Evolutionary conservation across 2,797 vertebrate genomes (phyloP), one percentile per base, ranked within the genome.

Genomic region (Ispidina picta): DNA sequence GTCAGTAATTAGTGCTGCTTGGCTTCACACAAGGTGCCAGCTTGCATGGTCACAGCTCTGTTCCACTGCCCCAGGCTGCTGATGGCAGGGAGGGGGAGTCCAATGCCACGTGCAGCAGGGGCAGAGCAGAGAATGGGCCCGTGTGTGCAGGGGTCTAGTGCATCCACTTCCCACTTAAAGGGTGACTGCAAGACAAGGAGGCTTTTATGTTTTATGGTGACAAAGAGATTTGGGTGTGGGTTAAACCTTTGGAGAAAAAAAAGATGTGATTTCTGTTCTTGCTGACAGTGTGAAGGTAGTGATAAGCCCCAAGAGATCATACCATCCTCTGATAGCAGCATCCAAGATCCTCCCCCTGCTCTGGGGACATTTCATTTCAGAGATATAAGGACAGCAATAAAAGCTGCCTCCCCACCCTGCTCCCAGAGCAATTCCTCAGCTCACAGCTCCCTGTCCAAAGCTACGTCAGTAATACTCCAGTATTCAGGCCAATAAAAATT

Each of bases 401-500:
- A 96, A 82, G 26, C 60, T 91, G 94, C 46, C 63, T 92, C 37
- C n/a, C 52, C 31, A 71, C 43, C 43, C 62, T 92, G 71, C 52
- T 93, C 56, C 77, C 68, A 79, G 51, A 88, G 86, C 93, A 88
- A 79, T 92, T 92, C 83, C 77, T 85, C 77, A 79, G 80, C 64
- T 89, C 85, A 51, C 46, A 79, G 68, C 85, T 66, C 74, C 71
- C 89, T 88, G 80, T 92, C 89, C 85, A 91, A 66, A 95, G 54
- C 77, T 70, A 86, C 10, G 43, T 72, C 88, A 76, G 70, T 92
- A 93, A 89, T 92, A 63, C 20, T 74, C 82, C 51, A 20, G 86
- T 56, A 94, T 95, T 94, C 89, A 93, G 54, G 41, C 91, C 88
- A 88, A 94, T 95, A 95, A 95, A 96, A 95, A 76, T 93, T 86